Percentiles rank a stretch among this genome's conserved stretches.
Conservation (phyloP, 2,888 invertebrate species). For the Cheilosia soror region DNA sequence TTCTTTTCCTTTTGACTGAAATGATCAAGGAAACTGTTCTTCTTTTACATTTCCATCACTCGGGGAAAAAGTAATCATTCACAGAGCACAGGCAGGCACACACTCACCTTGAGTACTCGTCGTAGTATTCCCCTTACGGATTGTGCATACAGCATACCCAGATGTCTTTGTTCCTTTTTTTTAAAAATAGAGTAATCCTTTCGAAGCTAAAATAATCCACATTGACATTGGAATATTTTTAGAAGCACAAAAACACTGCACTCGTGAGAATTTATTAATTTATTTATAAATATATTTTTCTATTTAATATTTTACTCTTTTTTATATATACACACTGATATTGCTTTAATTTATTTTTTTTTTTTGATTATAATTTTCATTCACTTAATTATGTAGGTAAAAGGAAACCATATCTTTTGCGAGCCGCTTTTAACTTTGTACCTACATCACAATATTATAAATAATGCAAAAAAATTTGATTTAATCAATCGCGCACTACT, state of each 20-base stretch:
- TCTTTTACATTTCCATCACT: background rate
- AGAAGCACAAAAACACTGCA: conserved; percentile 28
- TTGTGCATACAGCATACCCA: conserved; percentile 1
- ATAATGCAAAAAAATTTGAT: conserved; percentile 6
- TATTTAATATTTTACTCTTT: conserved; percentile 1
- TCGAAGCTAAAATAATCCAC: conserved; percentile 62
- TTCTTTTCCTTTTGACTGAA: too few species aligned
- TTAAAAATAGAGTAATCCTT: conserved; percentile 60
- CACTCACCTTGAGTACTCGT: conserved; percentile 63
- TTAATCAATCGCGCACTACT: background rate
- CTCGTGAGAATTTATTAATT: conserved; percentile 16
- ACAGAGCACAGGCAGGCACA: background rate
- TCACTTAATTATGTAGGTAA: conserved; percentile 43
- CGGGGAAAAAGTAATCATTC: background rate
- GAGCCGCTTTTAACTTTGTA: conserved; percentile 37
- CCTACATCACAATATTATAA: conserved; percentile 6
- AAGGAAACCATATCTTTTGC: conserved; percentile 62
- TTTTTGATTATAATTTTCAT: conserved; percentile 30
- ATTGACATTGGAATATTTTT: conserved; percentile 54
- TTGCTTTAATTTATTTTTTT: conserved; percentile 23
- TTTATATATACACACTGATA: conserved; percentile 28
- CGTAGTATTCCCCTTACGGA: conserved; percentile 50
- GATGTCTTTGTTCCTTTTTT: conserved; percentile 34
- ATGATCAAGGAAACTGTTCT: background rate
- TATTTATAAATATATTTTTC: conserved; percentile 10